Conservation (phyloP, 1,140 invertebrate genomes). For the Contarinia nasturtii region DNA sequence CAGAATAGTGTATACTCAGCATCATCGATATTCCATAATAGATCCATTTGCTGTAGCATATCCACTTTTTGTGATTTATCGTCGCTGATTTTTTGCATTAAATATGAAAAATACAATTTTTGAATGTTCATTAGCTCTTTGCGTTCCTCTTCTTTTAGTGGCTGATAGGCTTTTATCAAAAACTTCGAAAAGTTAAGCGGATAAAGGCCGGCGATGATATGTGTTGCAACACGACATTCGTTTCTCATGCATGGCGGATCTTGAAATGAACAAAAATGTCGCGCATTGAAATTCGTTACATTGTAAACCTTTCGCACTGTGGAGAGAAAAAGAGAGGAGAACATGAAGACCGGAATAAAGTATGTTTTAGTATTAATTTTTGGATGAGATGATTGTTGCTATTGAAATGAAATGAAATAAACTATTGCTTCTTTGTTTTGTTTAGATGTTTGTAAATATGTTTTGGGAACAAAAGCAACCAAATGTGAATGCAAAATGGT, state of each 20-base stretch:
- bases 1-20: not conserved
- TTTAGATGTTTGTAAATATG: no score
- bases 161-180: constrained; percentile 1
- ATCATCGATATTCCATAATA: not conserved
- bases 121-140: constrained; percentile 2
- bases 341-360: no score
- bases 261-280: constrained; percentile 3
- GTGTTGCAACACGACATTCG: constrained; percentile 2
- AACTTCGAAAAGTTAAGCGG: constrained; percentile 4
- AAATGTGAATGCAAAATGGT: no score
- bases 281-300: not conserved
- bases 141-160: not conserved
- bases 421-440: no score
- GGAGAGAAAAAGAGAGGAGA: not conserved
- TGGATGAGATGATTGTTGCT: no score
- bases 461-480: no score
- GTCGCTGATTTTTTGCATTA: not conserved
- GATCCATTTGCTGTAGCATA: not conserved
- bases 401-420: no score
- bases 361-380: no score
- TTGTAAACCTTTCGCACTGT: constrained; percentile 1
- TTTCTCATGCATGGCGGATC: not conserved
- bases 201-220: constrained; percentile 2
- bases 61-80: not conserved
- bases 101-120: constrained; percentile 1